Evolutionary conservation across 30 jellyfish, hydroid and myxozoan genomes (phyloP), one percentile per base, ranked within the genome.

Genomic region (Aurelia sp.): DNA sequence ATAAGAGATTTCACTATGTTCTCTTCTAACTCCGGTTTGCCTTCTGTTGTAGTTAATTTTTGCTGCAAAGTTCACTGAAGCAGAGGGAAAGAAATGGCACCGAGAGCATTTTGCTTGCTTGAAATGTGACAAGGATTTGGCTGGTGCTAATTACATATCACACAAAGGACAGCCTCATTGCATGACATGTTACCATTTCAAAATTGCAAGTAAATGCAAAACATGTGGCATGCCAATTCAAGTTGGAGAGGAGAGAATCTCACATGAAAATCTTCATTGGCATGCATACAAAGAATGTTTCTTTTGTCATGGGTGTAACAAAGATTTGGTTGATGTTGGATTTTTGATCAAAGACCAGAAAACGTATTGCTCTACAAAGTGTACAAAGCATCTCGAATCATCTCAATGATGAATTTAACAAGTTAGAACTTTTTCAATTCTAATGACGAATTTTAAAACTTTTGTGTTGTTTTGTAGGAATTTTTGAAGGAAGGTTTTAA

Each of bases 1-100:
- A n/a, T n/a, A n/a, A n/a, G n/a, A n/a, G n/a, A n/a, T n/a, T n/a
- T n/a, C n/a, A 7, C 55, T 3, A 44, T 37, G 50, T 37, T 44
- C 55, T 44, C 55, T 7, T 44, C 16, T 44, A 44, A 44, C 55
- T 44, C 10, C 55, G 13, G 16, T 44, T 3, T 37, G 1, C 61
- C 19, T 62, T 58, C 44, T 11, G 13, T 53, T 76, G 23, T 78
- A 93, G 98, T 78, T 93, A 30, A 93, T 93, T 37, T 93, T 69
- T 65, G 82, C 96, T 27, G 88, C 82, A 63, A 73, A 77, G 84
- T 93, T 70, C 53, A 93, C 98, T 22, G 72, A 87, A 52, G 97
- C 98, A 15, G 98, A 93, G 51, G 90, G 95, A 13, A 68, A 62
- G 66, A 31, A 66, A 23, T 93, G 98, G 98, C 98, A 93, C 74